A percentile compares a stretch with the other conserved stretches of the same genome.
Conservation (phyloP, 2,888 invertebrate species). For the Diplazon laetatorius region DNA sequence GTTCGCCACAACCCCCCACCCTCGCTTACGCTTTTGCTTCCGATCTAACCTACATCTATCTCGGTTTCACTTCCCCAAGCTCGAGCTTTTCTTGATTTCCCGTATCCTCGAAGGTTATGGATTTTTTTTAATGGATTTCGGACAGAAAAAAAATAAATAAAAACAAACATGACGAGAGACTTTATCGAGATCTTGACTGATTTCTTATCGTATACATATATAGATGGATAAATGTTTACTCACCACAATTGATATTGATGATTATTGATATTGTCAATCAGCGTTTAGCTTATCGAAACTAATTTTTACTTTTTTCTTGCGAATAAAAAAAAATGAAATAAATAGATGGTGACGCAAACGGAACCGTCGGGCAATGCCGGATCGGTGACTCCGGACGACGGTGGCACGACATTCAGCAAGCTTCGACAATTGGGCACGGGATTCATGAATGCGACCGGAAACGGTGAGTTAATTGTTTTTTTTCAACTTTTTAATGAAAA, state of each 20-base stretch:
- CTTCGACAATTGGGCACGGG: conserved; percentile 87
- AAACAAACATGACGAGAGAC: too few relatives aligned
- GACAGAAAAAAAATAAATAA: too few relatives aligned
- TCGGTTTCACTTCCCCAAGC: neutral
- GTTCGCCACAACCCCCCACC: too few relatives aligned
- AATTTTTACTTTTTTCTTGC: too few relatives aligned
- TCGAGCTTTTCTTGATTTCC: neutral
- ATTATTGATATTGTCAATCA: neutral
- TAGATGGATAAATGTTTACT: too few relatives aligned
- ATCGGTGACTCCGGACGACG: conserved; percentile 85
- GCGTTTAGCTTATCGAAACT: too few relatives aligned
- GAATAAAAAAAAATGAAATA: too few relatives aligned
- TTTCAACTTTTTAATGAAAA: neutral
- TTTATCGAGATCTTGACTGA: too few relatives aligned
- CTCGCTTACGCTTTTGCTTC: conserved; percentile 10
- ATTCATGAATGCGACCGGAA: conserved; percentile 92
- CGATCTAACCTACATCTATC: neutral
- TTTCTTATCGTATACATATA: too few relatives aligned
- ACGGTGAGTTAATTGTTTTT: conserved; percentile 84
- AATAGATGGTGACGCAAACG: conserved; percentile 93
- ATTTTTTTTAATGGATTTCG: neutral
- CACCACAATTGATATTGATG: too few relatives aligned
- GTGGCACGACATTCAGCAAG: conserved; percentile 91
- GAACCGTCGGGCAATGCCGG: conserved; percentile 84
- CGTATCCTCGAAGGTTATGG: conserved; percentile 12